phyloP scores from a whole-genome alignment of 2,888 invertebrate genomes.

The Cephus pygmeus region DNA sequence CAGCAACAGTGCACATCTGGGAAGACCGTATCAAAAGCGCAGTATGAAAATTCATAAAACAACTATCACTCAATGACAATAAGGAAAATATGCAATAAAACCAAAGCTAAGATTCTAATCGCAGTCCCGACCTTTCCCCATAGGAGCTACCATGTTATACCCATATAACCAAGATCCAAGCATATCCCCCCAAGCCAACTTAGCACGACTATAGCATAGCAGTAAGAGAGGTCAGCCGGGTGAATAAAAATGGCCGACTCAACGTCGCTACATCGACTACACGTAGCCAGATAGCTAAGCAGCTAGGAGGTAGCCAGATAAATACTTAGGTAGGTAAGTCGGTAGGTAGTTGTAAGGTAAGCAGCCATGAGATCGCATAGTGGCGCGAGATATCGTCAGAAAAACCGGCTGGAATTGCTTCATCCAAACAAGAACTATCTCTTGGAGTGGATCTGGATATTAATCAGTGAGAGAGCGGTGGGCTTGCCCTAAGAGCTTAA shows the following conservation, averaged over 20 bases:
- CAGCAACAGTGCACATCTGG: background rate
- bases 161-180: background rate
- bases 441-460: slow-evolving; percentile 56
- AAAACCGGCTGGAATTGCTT: slow-evolving; percentile 60
- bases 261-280: background rate
- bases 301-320: background rate
- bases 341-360: background rate
- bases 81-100: background rate
- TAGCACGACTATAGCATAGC: background rate
- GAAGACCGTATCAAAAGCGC: background rate
- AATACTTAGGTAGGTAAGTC: background rate
- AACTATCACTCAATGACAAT: background rate
- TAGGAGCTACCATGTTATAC: background rate
- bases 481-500: background rate
- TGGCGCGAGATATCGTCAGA: slow-evolving; percentile 53
- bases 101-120: background rate
- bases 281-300: background rate
- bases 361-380: background rate
- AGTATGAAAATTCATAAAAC: background rate
- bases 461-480: slow-evolving; percentile 45
- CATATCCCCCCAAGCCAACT: background rate
- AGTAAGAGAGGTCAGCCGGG: background rate
- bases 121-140: background rate
- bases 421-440: slow-evolving; percentile 60
- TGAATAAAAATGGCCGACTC: slow-evolving; percentile 1